Percentiles rank a stretch among this genome's conserved stretches.
phyloP scores from a whole-genome alignment of 2,113 vertebrate genomes.

The Podilymbus podiceps region DNA sequence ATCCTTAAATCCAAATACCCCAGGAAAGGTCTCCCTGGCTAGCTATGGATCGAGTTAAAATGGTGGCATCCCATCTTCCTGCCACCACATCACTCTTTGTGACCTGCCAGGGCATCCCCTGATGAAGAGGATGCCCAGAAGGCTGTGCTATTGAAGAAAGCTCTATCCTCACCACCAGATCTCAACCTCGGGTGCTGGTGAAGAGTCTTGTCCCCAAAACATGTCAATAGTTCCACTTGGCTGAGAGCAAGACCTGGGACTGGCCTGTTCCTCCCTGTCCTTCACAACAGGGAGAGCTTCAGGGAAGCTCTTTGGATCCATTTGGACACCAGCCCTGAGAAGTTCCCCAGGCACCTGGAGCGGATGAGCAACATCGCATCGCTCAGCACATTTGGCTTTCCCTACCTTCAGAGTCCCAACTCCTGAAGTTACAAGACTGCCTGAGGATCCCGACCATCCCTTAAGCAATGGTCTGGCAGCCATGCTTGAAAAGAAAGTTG shows the following conservation, averaged over 20 bases:
- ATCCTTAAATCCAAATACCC: neutral
- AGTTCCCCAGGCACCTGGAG: neutral
- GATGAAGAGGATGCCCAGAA: neutral
- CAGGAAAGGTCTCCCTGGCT: neutral
- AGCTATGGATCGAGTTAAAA: neutral
- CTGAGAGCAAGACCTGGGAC: neutral
- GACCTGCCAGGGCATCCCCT: neutral
- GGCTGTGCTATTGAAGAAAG: neutral
- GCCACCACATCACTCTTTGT: neutral
- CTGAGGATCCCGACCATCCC: neutral
- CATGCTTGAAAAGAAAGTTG: neutral
- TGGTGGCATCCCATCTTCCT: neutral
- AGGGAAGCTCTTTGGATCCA: neutral
- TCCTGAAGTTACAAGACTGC: neutral
- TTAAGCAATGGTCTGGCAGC: neutral
- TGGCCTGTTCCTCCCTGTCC: neutral
- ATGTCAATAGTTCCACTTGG: neutral
- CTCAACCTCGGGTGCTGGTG: neutral
- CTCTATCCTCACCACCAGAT: neutral
- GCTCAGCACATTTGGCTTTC: neutral
- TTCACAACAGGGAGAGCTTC: neutral
- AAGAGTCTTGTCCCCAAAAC: neutral
- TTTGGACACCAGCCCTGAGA: accelerated
- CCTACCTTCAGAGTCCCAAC: neutral
- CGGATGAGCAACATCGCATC: neutral